phyloP scores from a whole-genome alignment of 1,140 invertebrate species.

The Pseudomyrmex dendroicus region DNA sequence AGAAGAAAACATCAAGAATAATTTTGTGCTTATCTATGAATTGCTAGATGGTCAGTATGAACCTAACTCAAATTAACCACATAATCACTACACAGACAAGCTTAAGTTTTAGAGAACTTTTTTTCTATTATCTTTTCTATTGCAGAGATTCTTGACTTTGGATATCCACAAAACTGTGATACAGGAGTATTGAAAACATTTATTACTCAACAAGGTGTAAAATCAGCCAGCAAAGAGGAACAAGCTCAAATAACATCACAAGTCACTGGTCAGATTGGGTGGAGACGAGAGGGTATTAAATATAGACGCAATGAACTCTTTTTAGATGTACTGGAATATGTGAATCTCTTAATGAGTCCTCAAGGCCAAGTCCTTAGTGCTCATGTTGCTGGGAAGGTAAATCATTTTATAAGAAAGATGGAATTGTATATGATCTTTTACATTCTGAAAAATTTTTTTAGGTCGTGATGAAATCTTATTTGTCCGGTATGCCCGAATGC shows the following conservation, averaged over 20 bases:
- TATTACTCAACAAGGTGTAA: conserved; percentile 99
- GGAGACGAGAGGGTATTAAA: conserved; percentile 99
- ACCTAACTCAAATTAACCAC: neutral
- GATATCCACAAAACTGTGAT: conserved; percentile 99
- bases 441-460: conserved; percentile 56
- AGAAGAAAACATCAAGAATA: conserved; percentile 99
- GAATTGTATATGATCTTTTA: neutral
- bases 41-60: conserved; percentile 94
- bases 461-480: conserved; percentile 99
- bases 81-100: neutral
- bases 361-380: conserved; percentile 99
- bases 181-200: conserved; percentile 99
- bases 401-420: too few relatives aligned
- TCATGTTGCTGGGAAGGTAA: conserved; percentile 97
- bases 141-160: conserved; percentile 99
- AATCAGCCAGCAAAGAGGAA: conserved; percentile 99
- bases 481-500: conserved; percentile 99
- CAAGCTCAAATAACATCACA: conserved; percentile 99
- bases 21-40: conserved; percentile 99
- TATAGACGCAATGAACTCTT: conserved; percentile 99
- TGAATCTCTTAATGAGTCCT: conserved; percentile 99
- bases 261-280: conserved; percentile 99
- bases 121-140: conserved; percentile 64
- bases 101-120: conserved; percentile 1
- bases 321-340: conserved; percentile 99